Conservation (phyloP, 1,140 invertebrate species). For the Brachionus calyciflorus region DNA sequence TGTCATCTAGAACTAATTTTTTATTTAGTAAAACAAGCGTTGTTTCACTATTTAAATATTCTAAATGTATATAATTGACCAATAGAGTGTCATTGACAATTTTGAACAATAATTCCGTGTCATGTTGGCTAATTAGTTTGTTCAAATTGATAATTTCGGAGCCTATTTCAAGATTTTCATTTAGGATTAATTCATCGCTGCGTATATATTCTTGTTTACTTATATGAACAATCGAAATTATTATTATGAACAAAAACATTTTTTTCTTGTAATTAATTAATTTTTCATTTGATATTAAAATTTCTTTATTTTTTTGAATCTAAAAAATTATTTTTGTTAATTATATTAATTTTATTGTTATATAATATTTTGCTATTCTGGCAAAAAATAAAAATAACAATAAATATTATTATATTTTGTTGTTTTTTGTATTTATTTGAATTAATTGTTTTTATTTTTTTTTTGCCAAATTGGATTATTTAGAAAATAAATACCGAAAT, state of each 20-base stretch:
- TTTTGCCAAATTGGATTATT: no score
- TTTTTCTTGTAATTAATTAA: not conserved
- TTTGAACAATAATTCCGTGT: conserved; percentile 4
- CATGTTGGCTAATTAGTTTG: not conserved
- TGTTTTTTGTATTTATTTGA: no score
- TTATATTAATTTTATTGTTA: no score
- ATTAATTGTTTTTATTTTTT: no score
- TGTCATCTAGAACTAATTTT: not conserved
- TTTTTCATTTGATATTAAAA: no score
- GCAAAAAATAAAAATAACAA: no score
- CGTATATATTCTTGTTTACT: not conserved
- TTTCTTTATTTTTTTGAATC: conserved; percentile 8
- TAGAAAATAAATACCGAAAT: no score
- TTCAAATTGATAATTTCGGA: conserved; percentile 36
- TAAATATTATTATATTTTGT: no score
- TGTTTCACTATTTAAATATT: conserved; percentile 8
- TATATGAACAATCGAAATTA: not conserved
- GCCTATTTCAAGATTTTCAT: conserved; percentile 23
- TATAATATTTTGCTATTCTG: no score
- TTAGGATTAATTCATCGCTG: conserved; percentile 1
- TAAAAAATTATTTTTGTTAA: no score
- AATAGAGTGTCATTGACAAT: conserved; percentile 14
- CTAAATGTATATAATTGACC: conserved; percentile 19
- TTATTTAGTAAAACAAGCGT: not conserved
- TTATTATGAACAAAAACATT: not conserved